Conservation (phyloP, 2,797 vertebrate genomes). For the Chromobotia macracanthus region DNA sequence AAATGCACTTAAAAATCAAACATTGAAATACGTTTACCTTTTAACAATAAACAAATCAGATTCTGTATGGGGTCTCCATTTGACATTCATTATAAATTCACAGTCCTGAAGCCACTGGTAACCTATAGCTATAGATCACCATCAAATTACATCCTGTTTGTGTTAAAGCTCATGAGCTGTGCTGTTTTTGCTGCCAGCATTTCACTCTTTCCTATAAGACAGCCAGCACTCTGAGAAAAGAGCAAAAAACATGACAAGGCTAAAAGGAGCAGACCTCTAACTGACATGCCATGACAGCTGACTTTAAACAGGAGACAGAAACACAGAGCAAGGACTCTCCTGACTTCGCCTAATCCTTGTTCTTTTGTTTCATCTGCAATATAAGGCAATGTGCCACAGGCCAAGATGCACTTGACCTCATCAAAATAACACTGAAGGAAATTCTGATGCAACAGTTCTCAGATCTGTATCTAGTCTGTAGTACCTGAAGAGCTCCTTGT, state of each 20-base stretch:
- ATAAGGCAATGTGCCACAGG: background rate
- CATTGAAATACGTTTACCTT: background rate
- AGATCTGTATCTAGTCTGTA: background rate
- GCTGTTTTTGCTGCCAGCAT: slow-evolving; percentile 1
- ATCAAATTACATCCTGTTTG: background rate
- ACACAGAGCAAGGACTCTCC: slow-evolving; percentile 18
- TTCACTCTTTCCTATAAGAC: background rate
- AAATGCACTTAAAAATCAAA: background rate
- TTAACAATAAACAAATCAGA: background rate
- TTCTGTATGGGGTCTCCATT: background rate
- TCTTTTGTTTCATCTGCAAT: slow-evolving; percentile 6
- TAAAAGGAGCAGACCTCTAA: slow-evolving; percentile 19
- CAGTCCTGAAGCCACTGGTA: background rate
- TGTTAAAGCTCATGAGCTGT: background rate
- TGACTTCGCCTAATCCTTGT: background rate
- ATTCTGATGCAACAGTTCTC: background rate
- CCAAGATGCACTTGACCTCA: background rate
- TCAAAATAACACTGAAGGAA: background rate
- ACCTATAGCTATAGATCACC: background rate
- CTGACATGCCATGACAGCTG: slow-evolving; percentile 19
- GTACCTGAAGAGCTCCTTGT: slow-evolving; percentile 13
- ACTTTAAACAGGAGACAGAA: slow-evolving; percentile 20
- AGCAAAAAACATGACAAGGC: background rate
- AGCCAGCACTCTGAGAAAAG: background rate
- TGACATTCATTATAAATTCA: no score